phyloP scores from a whole-genome alignment of 2,888 invertebrate species.

The Rotaria socialis region DNA sequence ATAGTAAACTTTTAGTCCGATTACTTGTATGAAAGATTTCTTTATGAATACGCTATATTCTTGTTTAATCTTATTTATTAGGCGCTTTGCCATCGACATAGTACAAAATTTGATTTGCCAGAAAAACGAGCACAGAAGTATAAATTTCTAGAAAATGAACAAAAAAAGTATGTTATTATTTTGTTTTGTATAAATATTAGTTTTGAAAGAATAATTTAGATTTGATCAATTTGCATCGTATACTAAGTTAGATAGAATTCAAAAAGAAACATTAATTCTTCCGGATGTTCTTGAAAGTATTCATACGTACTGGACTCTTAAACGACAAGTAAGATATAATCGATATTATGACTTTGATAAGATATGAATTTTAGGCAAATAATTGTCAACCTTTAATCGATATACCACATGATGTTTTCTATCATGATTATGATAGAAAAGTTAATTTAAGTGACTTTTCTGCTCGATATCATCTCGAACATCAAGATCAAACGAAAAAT shows the following conservation, averaged over 20 bases:
- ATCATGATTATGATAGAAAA: background rate
- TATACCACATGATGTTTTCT: constrained; percentile 6
- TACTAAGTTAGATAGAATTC: background rate
- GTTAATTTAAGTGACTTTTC: background rate
- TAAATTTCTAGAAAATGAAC: background rate
- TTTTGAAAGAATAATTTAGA: background rate
- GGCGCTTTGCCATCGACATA: background rate
- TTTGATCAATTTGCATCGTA: background rate
- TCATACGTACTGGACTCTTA: background rate
- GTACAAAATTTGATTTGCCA: background rate
- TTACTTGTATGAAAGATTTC: background rate
- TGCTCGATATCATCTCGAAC: background rate
- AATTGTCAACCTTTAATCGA: background rate
- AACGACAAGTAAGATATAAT: background rate
- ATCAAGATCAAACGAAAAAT: background rate
- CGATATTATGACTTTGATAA: background rate
- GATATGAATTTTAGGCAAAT: background rate
- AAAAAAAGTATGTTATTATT: background rate
- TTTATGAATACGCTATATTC: background rate
- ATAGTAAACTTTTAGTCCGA: background rate
- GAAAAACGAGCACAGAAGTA: background rate
- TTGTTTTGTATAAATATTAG: background rate
- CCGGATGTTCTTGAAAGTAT: background rate
- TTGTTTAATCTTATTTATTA: background rate
- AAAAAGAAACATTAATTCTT: background rate